Evolutionary conservation across 2,797 vertebrate species (phyloP).

Genomic region (Nasua narica): DNA sequence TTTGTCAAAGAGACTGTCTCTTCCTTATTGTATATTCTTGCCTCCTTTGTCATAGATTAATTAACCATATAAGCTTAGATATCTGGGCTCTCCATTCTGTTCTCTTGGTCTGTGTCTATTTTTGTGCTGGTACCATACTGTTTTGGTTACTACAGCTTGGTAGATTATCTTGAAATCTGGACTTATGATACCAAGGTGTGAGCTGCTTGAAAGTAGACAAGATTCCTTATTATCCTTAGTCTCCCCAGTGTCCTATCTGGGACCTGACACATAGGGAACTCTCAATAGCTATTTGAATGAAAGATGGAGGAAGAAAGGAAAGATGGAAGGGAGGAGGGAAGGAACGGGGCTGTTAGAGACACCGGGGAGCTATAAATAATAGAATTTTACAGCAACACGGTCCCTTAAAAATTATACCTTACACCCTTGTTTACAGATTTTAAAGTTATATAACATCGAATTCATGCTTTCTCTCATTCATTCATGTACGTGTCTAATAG

Average conservation of each 20-base stretch:
- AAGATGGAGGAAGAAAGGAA: neutral
- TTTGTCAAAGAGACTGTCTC: neutral
- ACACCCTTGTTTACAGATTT: neutral
- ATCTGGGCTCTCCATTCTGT: neutral
- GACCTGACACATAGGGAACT: neutral
- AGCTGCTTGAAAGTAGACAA: neutral
- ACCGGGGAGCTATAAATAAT: neutral
- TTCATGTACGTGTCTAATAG: neutral
- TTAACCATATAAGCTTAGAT: neutral
- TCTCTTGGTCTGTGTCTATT: neutral
- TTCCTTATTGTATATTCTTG: neutral
- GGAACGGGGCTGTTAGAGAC: neutral
- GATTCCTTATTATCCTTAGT: neutral
- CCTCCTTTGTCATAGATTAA: neutral
- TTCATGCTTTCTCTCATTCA: neutral
- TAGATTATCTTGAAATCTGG: neutral
- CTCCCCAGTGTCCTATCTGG: neutral
- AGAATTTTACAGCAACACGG: neutral
- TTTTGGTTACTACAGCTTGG: neutral
- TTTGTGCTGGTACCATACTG: neutral
- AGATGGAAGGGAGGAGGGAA: too few species aligned
- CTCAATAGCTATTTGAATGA: neutral
- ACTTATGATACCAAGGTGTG: neutral
- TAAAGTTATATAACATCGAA: neutral
- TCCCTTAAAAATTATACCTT: neutral